Base-by-base conservation (phyloP, 92 coral and sea anemone genomes). In the Actinostola sp. region DNA sequence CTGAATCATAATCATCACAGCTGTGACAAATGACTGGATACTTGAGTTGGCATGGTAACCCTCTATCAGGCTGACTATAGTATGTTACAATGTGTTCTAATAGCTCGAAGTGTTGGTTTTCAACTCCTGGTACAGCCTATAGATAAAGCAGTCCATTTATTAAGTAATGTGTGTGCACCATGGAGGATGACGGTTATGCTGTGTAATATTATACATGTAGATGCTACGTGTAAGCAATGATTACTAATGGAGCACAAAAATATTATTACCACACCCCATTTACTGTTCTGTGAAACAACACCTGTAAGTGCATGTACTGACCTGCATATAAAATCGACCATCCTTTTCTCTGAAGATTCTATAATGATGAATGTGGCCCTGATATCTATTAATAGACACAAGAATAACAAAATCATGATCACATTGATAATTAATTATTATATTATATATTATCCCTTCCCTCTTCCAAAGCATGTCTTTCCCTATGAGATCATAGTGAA, bases 51-150 rank as follows among this genome's bases (percentile, higher is more conserved):
- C 92, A 89, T 0, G 97, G 95, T 38, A 94, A 55, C 55, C 98
- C 98, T 77, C 87, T 85, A 34, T 83, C 80, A 7, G 90, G 90
- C 77, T 88, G 90, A 56, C 93, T 91, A 74, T 88, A 94, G 67
- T 79, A 86, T 8, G 85, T 86, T 4, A 94, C 88, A 67, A 94
- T 70, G 38, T 94, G 88, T 34, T 72, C 86, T 25, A 94, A 64
- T 32, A 70, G 80, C 56, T 69, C 77, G 78, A 94, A 94, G 45
- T 63, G 71, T 44, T 75, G 81, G 39, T 71, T 78, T 20, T 33
- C 48, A 25, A 67, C 81, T 20, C 91, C 91, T 8, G 84, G 79
- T 29, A 82, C 85, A 33, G 87, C 96, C 98, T 89, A 20, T 30
- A 53, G 44, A 29, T 3, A 41, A 35, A 33, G 17, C 35, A 59